These are phyloP conservation scores for Chlorops oryzae DNA, from an alignment of 1,140 invertebrate species.

Conservation along the genomic window DNA sequence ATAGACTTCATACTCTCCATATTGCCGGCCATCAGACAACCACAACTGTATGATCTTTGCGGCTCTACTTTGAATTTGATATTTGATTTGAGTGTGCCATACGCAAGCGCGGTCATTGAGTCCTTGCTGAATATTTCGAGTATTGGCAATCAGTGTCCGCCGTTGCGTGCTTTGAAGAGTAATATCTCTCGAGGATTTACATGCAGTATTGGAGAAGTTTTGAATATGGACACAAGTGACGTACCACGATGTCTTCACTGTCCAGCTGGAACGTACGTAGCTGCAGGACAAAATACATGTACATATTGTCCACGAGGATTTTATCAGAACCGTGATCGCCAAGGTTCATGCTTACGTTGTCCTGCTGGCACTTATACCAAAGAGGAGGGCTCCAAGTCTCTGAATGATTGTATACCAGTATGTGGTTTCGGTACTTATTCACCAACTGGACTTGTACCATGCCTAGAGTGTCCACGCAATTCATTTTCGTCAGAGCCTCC, in stretches of 20 bases:
- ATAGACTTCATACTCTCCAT: slow-evolving; percentile 86
- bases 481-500: slow-evolving; percentile 85
- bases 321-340: slow-evolving; percentile 86
- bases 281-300: slow-evolving; percentile 78
- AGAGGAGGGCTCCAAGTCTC: slow-evolving; percentile 80
- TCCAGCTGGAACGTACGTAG: slow-evolving; percentile 89
- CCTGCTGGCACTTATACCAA: slow-evolving; percentile 87
- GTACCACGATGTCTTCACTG: slow-evolving; percentile 92
- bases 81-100: slow-evolving; percentile 88
- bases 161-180: slow-evolving; percentile 78
- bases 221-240: slow-evolving; percentile 85
- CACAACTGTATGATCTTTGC: slow-evolving; percentile 88
- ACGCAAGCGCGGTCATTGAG: slow-evolving; percentile 86
- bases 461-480: slow-evolving; percentile 89
- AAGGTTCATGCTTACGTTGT: slow-evolving; percentile 81
- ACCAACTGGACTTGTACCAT: slow-evolving; percentile 88
- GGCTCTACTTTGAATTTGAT: slow-evolving; percentile 88
- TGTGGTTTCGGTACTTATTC: slow-evolving; percentile 96
- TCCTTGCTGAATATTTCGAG: slow-evolving; percentile 80
- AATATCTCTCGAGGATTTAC: slow-evolving; percentile 82
- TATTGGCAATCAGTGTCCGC: slow-evolving; percentile 86
- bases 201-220: slow-evolving; percentile 86
- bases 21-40: slow-evolving; percentile 76
- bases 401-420: slow-evolving; percentile 81
- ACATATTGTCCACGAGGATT: slow-evolving; percentile 83